Percentiles rank a stretch among this genome's conserved stretches.
Conservation (phyloP, 2,797 vertebrate genomes). For the Premnoplex brunnescens region DNA sequence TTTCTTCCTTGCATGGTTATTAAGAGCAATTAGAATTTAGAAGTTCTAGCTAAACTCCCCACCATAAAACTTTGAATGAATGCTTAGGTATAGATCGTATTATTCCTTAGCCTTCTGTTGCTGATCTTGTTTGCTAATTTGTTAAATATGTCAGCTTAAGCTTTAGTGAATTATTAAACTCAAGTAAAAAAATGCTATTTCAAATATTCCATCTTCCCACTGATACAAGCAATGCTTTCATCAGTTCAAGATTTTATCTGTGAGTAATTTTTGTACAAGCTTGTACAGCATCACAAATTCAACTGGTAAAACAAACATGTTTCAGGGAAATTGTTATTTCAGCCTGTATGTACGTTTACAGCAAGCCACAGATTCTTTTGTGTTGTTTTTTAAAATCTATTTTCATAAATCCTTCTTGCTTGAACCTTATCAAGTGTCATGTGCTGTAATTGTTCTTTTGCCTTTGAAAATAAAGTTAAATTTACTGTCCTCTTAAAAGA, state of each 20-base stretch:
- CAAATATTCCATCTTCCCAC: accelerated
- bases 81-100: background rate
- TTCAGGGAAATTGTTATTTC: background rate
- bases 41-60: background rate
- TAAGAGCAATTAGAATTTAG: background rate
- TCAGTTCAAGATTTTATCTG: background rate
- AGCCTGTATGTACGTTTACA: background rate
- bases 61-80: background rate
- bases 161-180: background rate
- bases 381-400: background rate
- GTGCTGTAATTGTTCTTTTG: background rate
- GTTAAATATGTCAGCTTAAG: background rate
- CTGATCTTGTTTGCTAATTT: background rate
- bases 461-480: background rate
- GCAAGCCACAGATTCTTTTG: background rate
- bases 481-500: background rate
- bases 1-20: background rate
- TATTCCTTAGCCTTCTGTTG: background rate
- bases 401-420: background rate
- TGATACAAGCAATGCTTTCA: background rate
- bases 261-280: background rate
- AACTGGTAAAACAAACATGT: background rate
- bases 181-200: background rate
- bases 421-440: background rate
- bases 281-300: background rate